These are phyloP conservation scores for Furcula furcula DNA, from an alignment of 2,888 invertebrate species.

Conservation along the genomic window DNA sequence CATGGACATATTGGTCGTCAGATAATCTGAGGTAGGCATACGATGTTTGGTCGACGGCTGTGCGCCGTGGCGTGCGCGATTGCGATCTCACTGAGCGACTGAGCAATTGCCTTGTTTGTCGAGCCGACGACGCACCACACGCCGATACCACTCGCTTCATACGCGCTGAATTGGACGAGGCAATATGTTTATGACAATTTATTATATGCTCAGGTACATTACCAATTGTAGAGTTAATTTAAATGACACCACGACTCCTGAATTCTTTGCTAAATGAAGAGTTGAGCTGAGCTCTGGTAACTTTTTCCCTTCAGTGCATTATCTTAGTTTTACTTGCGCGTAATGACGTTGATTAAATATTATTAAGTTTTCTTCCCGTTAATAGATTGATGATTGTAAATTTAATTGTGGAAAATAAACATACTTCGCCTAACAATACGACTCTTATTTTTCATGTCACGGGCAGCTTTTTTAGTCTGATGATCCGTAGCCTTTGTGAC, in stretches of 20 bases:
- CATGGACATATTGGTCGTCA: constrained; percentile 41
- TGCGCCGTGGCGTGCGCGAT: constrained; percentile 53
- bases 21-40: constrained; percentile 35
- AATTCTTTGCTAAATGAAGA: constrained; percentile 16
- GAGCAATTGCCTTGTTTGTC: constrained; percentile 75
- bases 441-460: too few relatives aligned
- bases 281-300: too few relatives aligned
- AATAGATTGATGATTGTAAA: too few relatives aligned
- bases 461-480: too few relatives aligned
- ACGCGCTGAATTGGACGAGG: constrained; percentile 34
- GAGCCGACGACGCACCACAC: constrained; percentile 34
- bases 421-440: too few relatives aligned
- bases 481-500: too few relatives aligned
- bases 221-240: constrained; percentile 22
- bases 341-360: too few relatives aligned
- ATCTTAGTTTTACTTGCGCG: too few relatives aligned
- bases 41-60: constrained; percentile 39
- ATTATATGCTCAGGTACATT: constrained; percentile 19
- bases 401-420: too few relatives aligned
- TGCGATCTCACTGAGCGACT: constrained; percentile 52
- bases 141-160: constrained; percentile 26
- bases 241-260: constrained; percentile 10
- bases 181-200: constrained; percentile 31
- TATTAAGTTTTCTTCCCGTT: too few relatives aligned
- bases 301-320: too few relatives aligned